Base-by-base conservation (phyloP, 2,888 invertebrate species). In the Luperina nickerlii region DNA sequence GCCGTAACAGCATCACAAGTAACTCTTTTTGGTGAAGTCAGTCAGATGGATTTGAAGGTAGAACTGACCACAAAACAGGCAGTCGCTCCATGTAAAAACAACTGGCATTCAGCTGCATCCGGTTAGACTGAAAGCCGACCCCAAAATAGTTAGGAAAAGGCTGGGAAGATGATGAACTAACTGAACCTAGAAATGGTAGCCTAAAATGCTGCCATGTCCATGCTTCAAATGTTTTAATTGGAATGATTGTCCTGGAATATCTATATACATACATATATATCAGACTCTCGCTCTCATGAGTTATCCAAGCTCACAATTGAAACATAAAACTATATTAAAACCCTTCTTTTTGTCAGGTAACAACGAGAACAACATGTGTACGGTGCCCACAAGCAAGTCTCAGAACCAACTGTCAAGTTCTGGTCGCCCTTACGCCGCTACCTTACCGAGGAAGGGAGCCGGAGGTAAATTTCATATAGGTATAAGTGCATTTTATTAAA, bases 371-470 rank as follows among this genome's bases (percentile, higher is more conserved):
- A 94, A 92, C 92, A 92, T 92, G 88, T 95, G 96, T 87, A 92
- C 93, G 87, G 96, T 96, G 68, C 96, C 96, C 72, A 95, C 95
- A 92, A 97, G 96, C 95, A 97, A 95, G 96, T 97, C 93, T 89
- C 97, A 94, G 94, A 97, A 91, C 92, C 97, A 94, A 92, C 95
- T 95, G 87, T 95, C 96, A 83, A 94, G 92, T 88, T 92, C 94
- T 8, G 97, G 96, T 81, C 92, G 97, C 76, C 98, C 98, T 88
- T 99, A 98, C 94, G 98, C 98, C 73, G 98, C 98, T 63, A 99
- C 99, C 8, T 95, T 99, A 91, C 99, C 99, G 0, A 97, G 99
- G 87, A 98, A 99, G 95, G 98, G 98, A 91, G 98, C 98, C 65
- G 97, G 97, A 90, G 96, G 97, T 88, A 78, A 73, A 68, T 81